Conservation (phyloP, 2,113 vertebrate genomes). For the Ia io region DNA sequence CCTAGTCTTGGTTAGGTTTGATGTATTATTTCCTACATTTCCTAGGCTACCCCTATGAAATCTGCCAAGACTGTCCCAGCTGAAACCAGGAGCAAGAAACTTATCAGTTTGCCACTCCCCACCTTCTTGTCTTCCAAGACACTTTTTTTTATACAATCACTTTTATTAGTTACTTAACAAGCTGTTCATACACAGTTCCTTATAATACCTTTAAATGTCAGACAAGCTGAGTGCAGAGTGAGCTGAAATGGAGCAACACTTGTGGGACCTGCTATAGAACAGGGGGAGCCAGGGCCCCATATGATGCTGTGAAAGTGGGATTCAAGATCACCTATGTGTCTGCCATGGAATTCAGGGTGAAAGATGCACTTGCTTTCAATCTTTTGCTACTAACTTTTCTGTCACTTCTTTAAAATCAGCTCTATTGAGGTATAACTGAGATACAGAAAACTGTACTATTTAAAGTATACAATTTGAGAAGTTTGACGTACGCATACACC, state of each 20-base stretch:
- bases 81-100: background rate
- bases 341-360: background rate
- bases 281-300: background rate
- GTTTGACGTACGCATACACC: background rate
- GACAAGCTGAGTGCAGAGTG: background rate
- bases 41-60: background rate
- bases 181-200: conserved; percentile 31
- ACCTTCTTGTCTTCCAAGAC: background rate
- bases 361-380: background rate
- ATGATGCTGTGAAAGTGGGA: background rate
- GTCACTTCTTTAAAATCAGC: background rate
- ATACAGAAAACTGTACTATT: background rate
- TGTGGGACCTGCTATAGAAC: no score
- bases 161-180: conserved; percentile 48
- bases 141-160: conserved; percentile 38
- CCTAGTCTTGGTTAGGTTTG: background rate
- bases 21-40: background rate
- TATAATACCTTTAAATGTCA: conserved; percentile 47
- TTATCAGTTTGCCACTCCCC: background rate
- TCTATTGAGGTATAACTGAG: background rate
- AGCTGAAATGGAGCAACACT: background rate
- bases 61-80: background rate
- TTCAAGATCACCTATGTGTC: background rate
- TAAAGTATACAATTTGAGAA: background rate
- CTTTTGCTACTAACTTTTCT: background rate